Evolutionary conservation across 2,888 invertebrate genomes (phyloP).

Genomic region (Philhelius pedissequus): DNA sequence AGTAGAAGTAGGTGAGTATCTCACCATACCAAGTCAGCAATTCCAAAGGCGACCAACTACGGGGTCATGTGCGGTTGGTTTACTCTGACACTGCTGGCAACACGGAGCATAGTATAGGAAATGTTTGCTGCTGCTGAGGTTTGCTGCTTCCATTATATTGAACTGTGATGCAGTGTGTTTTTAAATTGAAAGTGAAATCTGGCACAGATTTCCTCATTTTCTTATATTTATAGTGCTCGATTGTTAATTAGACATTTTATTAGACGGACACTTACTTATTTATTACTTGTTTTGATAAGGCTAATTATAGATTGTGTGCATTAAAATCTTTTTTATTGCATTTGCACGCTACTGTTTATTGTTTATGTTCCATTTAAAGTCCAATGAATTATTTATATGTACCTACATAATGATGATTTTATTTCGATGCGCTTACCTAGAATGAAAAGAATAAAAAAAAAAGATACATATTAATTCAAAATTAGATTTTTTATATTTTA

Average conservation of each 20-base stretch:
- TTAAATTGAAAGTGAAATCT: constrained; percentile 49
- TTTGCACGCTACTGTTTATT: neutral
- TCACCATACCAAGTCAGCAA: neutral
- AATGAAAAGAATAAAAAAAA: constrained; percentile 16
- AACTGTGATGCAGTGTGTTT: neutral
- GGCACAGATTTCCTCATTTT: constrained; percentile 62
- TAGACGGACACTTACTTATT: constrained; percentile 53
- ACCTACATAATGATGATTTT: neutral
- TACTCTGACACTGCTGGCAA: neutral
- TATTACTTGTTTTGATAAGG: constrained; percentile 56
- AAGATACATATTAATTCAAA: too few species aligned
- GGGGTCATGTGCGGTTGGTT: constrained; percentile 38
- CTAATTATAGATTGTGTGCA: constrained; percentile 29
- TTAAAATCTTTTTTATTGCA: neutral
- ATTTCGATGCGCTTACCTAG: constrained; percentile 32
- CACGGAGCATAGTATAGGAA: neutral
- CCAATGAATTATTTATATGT: neutral
- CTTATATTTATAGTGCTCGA: constrained; percentile 23
- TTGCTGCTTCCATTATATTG: neutral
- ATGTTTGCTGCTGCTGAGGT: neutral
- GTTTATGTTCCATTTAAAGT: constrained; percentile 27
- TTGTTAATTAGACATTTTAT: constrained; percentile 48
- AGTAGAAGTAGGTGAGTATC: constrained; percentile 27
- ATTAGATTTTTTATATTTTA: too few species aligned
- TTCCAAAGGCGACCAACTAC: constrained; percentile 3